Percentiles rank a stretch among this genome's conserved stretches.
Evolutionary conservation across 2,797 vertebrate species (phyloP).

Genomic region (Onychomys arenicola): DNA sequence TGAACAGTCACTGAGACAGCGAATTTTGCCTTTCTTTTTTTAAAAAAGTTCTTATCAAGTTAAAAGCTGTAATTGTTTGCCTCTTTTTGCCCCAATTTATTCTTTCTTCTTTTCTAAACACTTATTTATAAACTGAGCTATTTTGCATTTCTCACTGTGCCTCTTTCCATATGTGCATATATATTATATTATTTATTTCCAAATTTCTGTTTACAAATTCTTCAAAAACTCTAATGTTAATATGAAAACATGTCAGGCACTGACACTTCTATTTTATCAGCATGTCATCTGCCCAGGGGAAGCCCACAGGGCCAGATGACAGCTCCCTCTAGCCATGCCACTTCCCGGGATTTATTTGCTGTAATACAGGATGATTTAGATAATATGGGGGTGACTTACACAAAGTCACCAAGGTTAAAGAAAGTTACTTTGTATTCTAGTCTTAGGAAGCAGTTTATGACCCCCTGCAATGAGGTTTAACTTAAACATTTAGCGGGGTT

Average conservation of each 20-base stretch:
- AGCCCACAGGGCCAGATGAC: fast-evolving
- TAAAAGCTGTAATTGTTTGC: slow-evolving; percentile 41
- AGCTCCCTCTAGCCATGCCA: neutral
- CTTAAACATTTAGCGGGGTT: slow-evolving; percentile 2
- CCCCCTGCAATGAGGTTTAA: neutral
- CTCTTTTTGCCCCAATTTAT: neutral
- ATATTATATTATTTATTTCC: neutral
- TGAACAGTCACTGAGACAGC: slow-evolving; percentile 2
- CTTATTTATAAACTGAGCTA: slow-evolving; percentile 55
- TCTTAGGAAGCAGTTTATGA: slow-evolving; percentile 28
- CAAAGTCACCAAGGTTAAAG: slow-evolving; percentile 58
- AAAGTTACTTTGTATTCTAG: slow-evolving; percentile 15
- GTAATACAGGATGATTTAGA: neutral
- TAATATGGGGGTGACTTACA: neutral
- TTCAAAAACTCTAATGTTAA: neutral
- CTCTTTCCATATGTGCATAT: neutral
- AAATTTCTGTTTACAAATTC: slow-evolving; percentile 58
- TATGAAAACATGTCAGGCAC: neutral
- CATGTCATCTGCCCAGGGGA: neutral
- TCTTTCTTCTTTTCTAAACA: neutral
- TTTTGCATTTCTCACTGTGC: neutral
- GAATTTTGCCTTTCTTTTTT: neutral
- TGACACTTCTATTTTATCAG: slow-evolving; percentile 18
- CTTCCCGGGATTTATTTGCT: neutral
- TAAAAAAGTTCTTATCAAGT: slow-evolving; percentile 29